Base-by-base conservation (phyloP, 2,113 vertebrate genomes). In the Toxostoma redivivum region DNA sequence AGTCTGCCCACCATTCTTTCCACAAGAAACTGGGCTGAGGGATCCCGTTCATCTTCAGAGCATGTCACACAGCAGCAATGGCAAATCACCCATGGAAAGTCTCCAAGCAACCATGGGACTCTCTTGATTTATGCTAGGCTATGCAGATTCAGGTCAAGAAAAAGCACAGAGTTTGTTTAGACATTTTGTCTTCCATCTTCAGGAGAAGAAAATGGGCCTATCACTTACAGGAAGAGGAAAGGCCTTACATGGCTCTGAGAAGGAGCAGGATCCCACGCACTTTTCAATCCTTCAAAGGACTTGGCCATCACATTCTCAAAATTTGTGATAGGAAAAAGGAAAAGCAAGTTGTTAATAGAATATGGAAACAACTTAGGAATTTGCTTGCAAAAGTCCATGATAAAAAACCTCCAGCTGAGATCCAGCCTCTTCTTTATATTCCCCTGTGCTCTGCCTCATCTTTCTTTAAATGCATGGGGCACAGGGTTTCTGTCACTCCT, bases 61-160 rank as follows among this genome's bases (percentile, higher is more conserved):
- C 72, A 19, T 0, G 0, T 69, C 24, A n/a, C 45, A 21, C 0
- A 1, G 38, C 73, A 84, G 51, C 65, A 42, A 30, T 1, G 2
- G 35, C 33, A 71, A 54, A 85, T 11, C 5, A 12, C 31, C 60
- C 60, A 21, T 0, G 3, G 5, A 3, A 44, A 54, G 24, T 42
- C 42, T 23, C 11, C 38, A 45, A 45, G 51, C 40, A 84, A 47
- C 56, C 35, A 6, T 11, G 38, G 27, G 30, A 31, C 11, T 25
- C 47, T 45, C 50, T 42, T 47, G 80, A 33, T 33, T 79, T 35
- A 21, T 25, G 44, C 33, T 58, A 42, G 30, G 27, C 57, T 53
- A 18, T 45, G 30, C 33, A 58, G 53, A 37, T 67, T 38, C 3
- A 20, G 66, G 48, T 38, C 66, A 82, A 67, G 37, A 80, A 86